A percentile compares a stretch with the other conserved stretches of the same genome.
Evolutionary conservation across 1,140 invertebrate genomes (phyloP).

Genomic region (Drosophila lini): DNA sequence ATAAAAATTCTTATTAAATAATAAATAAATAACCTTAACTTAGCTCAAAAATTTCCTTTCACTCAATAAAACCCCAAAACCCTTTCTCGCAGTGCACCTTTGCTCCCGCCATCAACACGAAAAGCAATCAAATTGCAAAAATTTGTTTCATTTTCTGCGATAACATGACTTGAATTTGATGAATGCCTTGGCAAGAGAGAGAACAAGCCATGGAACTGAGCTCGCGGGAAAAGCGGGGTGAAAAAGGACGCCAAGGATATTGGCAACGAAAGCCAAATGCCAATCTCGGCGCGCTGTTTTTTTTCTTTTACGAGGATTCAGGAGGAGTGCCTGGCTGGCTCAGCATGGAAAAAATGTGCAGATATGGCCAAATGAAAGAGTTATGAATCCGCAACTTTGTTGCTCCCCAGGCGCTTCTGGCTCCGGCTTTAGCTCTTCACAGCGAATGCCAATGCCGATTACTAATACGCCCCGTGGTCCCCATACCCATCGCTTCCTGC

Average conservation of each 20-base stretch:
- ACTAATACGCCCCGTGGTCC: constrained; percentile 69
- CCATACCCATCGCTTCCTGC: constrained; percentile 16
- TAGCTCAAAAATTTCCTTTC: too few relatives aligned
- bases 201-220: constrained; percentile 36
- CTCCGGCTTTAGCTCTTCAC: constrained; percentile 28
- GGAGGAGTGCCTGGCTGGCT: background rate
- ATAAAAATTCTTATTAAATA: background rate
- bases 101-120: constrained; percentile 72
- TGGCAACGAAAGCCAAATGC: constrained; percentile 80
- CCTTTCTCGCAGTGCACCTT: background rate
- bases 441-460: constrained; percentile 73
- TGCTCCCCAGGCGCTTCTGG: constrained; percentile 59
- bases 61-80: background rate
- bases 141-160: constrained; percentile 83
- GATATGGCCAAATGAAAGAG: constrained; percentile 81
- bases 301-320: constrained; percentile 69
- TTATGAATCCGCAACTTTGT: constrained; percentile 83
- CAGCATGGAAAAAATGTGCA: constrained; percentile 67
- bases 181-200: constrained; percentile 73
- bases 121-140: constrained; percentile 83
- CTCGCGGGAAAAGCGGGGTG: background rate
- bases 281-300: constrained; percentile 77
- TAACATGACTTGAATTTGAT: constrained; percentile 83
- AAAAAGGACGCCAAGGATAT: constrained; percentile 65
- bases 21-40: background rate